Conservation (phyloP, 2,113 vertebrate species). For the Nibea coibor region DNA sequence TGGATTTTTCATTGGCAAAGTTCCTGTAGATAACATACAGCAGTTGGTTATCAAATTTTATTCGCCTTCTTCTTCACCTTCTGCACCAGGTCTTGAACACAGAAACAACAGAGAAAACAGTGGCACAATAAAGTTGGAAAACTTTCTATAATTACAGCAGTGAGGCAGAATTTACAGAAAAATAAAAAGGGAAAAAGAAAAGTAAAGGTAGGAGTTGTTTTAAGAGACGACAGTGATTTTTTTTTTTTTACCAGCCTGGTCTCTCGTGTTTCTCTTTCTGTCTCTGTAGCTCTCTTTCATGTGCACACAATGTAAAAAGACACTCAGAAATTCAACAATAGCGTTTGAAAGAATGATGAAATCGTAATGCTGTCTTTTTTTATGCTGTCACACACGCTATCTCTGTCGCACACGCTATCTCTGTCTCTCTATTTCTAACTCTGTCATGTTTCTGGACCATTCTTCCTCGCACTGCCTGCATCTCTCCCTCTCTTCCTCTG, state of each 20-base stretch:
- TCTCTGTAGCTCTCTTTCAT: conserved; percentile 50
- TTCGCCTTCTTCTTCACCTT: neutral
- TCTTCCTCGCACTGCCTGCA: conserved; percentile 12
- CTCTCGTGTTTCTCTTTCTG: conserved; percentile 26
- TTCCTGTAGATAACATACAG: neutral
- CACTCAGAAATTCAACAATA: conserved; percentile 61
- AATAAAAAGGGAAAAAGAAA: neutral
- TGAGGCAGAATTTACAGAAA: conserved; percentile 1
- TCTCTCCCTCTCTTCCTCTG: conserved; percentile 41
- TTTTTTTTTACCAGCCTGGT: neutral
- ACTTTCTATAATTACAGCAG: neutral
- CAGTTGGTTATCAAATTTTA: neutral
- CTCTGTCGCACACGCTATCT: conserved; percentile 26
- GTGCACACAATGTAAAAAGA: conserved; percentile 49
- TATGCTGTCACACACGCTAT: conserved; percentile 49
- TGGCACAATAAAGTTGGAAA: conserved; percentile 2
- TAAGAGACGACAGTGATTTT: neutral
- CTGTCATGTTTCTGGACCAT: conserved; percentile 13
- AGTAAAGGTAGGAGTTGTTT: conserved; percentile 1
- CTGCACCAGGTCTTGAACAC: neutral
- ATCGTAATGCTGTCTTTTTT: conserved; percentile 66
- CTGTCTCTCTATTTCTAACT: conserved; percentile 28
- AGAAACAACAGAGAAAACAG: neutral
- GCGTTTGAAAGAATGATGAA: conserved; percentile 61
- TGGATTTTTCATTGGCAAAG: neutral